A percentile compares a stretch with the other conserved stretches of the same genome.
Evolutionary conservation across 2,888 invertebrate genomes (phyloP).

Genomic region (Athrips mouffetella): DNA sequence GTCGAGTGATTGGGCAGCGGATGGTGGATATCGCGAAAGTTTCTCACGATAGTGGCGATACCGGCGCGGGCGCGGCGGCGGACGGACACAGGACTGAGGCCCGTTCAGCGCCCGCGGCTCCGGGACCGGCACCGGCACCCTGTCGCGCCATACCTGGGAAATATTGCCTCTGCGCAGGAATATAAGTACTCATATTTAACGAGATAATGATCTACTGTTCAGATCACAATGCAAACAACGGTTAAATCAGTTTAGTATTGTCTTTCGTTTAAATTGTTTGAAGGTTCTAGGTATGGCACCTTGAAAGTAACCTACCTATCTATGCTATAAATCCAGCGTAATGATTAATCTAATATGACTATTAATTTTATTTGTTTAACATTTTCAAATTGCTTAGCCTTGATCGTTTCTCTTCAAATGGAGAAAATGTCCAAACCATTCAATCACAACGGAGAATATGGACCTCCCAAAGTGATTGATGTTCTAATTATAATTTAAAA

Average conservation of each 20-base stretch:
- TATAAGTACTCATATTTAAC: conserved; percentile 8
- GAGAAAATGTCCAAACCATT: too few relatives aligned
- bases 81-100: background rate
- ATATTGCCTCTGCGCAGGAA: background rate
- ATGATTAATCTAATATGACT: too few relatives aligned
- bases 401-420: too few relatives aligned
- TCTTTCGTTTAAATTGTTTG: background rate
- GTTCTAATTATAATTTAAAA: conserved; percentile 10
- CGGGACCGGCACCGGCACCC: conserved; percentile 15
- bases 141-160: conserved; percentile 1
- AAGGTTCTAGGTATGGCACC: too few relatives aligned
- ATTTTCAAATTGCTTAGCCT: too few relatives aligned
- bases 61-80: conserved; percentile 24
- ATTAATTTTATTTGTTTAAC: too few relatives aligned
- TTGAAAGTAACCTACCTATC: too few relatives aligned
- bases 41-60: conserved; percentile 63
- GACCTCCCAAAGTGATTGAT: conserved; percentile 12
- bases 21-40: conserved; percentile 54
- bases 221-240: conserved; percentile 3
- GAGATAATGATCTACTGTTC: conserved; percentile 6
- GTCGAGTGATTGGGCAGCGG: conserved; percentile 47
- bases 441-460: background rate
- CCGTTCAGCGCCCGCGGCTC: conserved; percentile 14
- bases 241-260: background rate
- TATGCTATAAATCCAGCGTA: too few relatives aligned